Evolutionary conservation across 2,888 invertebrate genomes (phyloP), one percentile per base, ranked within the genome.

Genomic region (Aleiodes alternator): DNA sequence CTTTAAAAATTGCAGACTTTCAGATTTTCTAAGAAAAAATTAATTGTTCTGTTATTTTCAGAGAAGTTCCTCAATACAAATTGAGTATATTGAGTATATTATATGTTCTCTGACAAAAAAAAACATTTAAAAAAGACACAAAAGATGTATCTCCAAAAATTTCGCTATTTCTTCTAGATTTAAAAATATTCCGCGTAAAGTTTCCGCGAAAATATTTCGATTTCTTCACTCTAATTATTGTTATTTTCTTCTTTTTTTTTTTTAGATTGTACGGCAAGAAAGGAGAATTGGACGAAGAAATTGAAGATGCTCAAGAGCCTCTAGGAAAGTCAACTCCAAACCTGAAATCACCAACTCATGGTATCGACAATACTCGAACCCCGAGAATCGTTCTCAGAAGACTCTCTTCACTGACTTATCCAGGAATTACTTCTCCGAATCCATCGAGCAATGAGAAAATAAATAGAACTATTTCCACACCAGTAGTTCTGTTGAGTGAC

Each of bases 301-400:
- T 8, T n/a, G 50, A 59, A 29, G 43, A 68, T 31, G 4, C n/a
- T 57, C 7, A 61, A 69, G 16, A 57, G 34, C 66, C 64, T 64
- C 29, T 75, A 73, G 14, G 5, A 56, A 29, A 64, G 16, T 14
- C 8, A 43, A 64, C 43, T 8, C 43, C 23, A 31, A 38, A 61
- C 6, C 43, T 9, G 38, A 43, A 61, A 43, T 43, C 23, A 14
- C 34, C 72, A 14, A 14, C 50, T 34, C 23, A 59, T 50, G 29
- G 56, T 34, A 4, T 55, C 55, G 16, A 31, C 53, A 31, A 64
- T n/a, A 69, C 69, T 48, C 71, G 75, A 55, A 51, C 76, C 12
- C 85, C 86, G 5, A 81, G 73, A 76, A 80, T 88, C 66, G 78
- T 84, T 51, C 76, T 87, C 0, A 79, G 83, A 2, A 82, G 85